Base-by-base conservation (phyloP, 2,113 vertebrate species). In the Myanophis thanlyinensis region DNA sequence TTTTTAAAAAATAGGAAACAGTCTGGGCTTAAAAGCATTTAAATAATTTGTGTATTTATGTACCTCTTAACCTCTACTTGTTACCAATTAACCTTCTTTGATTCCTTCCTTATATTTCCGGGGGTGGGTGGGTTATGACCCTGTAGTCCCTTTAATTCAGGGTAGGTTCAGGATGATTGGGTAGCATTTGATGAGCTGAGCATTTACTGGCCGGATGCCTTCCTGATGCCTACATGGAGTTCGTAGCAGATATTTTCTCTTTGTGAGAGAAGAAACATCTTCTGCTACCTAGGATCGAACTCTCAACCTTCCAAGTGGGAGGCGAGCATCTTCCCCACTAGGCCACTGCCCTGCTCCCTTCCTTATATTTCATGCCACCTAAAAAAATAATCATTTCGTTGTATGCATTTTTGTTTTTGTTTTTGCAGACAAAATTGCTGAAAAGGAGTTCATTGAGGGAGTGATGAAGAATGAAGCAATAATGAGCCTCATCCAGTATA, bases 381-480 rank as follows among this genome's bases (percentile, higher is more conserved):
- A 49, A n/a, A n/a, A n/a, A n/a, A n/a, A 53, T 18, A 52, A 30
- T 88, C 30, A 20, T 51, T 87, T 87, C 18, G 48, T 86, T 86
- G 44, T 86, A 87, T 1, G 9, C 48, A 40, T 48, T n/a, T n/a
- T n/a, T 80, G 10, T 3, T 56, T 44, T 89, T 44, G 30, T 84
- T 98, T 30, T 62, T 53, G 1, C 91, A 94, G 98, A 98, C 48
- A 98, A 98, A 80, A 94, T 98, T 95, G 97, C 98, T 46, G 98
- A 98, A 94, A 98, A 98, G 47, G 98, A 98, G 95, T 98, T 98
- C 95, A 97, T 98, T 94, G 95, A 97, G 86, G 98, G 98, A 46
- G 97, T 98, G 92, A 98, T 97, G 89, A 98, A 98, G 91, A 98
- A 98, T 25, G 97, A 98, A 6, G 97, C 96, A 18, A 98, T 98